These are phyloP conservation scores for Chelonus insularis DNA, from an alignment of 1,140 invertebrate species.

Conservation along the genomic window DNA sequence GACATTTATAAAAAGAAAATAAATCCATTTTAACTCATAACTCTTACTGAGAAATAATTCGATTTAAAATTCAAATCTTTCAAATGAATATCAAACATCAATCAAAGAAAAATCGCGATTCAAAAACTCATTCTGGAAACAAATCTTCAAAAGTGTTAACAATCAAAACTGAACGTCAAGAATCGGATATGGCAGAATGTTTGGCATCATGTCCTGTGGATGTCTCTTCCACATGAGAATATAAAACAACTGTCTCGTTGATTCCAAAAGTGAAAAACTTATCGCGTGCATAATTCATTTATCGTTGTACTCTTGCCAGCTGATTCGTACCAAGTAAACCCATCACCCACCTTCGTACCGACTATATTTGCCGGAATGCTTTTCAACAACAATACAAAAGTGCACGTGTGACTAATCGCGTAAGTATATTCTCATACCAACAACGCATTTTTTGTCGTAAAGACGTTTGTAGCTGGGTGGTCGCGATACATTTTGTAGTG, in stretches of 20 bases:
- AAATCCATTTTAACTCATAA: too few species aligned
- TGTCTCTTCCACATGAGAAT: not conserved
- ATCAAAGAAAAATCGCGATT: too few species aligned
- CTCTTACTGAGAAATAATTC: too few species aligned
- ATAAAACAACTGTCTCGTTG: not conserved
- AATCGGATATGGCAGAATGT: not conserved
- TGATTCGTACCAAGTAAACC: slow-evolving; percentile 2
- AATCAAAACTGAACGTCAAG: too few species aligned
- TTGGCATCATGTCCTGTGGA: not conserved
- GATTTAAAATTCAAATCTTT: too few species aligned
- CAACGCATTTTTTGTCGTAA: slow-evolving; percentile 15
- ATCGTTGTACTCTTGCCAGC: slow-evolving; percentile 20
- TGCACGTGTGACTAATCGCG: slow-evolving; percentile 18
- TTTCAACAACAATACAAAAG: slow-evolving; percentile 13
- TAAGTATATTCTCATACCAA: slow-evolving; percentile 18
- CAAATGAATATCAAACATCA: too few species aligned
- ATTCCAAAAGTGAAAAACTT: not conserved
- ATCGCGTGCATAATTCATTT: not conserved
- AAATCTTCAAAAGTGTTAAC: too few species aligned
- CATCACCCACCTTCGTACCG: not conserved
- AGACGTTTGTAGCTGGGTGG: slow-evolving; percentile 2
- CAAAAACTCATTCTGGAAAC: too few species aligned
- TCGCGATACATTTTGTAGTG: too few species aligned
- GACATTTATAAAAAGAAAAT: too few species aligned
- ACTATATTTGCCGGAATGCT: slow-evolving; percentile 14